Conservation (phyloP, 2,113 vertebrate species). For the Chloropsis hardwickii region DNA sequence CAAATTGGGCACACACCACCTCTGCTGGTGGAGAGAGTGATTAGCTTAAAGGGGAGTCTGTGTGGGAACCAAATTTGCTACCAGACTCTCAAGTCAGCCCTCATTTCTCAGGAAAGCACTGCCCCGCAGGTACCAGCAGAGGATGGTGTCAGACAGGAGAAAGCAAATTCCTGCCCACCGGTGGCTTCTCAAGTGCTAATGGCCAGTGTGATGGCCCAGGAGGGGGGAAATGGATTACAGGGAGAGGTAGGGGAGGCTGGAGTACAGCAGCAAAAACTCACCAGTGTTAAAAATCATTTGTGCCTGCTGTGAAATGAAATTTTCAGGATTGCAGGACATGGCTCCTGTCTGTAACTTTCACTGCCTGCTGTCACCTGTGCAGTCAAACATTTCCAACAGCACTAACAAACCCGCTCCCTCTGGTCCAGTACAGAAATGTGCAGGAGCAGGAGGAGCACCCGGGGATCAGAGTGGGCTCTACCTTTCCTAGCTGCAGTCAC, state of each 20-base stretch:
- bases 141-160: background rate
- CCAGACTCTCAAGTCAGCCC: background rate
- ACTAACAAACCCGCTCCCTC: background rate
- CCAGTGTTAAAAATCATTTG: background rate
- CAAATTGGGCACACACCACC: background rate
- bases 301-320: slow-evolving; percentile 9
- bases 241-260: background rate
- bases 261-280: background rate
- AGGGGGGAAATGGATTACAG: background rate
- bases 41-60: background rate
- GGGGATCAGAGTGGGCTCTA: background rate
- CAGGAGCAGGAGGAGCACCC: background rate
- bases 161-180: background rate
- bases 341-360: background rate
- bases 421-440: background rate
- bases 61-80: background rate
- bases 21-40: background rate
- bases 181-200: background rate
- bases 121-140: background rate
- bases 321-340: background rate
- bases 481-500: background rate
- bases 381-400: background rate
- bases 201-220: background rate
- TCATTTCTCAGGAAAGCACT: background rate
- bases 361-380: background rate